Percentiles rank a stretch among this genome's conserved stretches.
These are phyloP conservation scores for Condylostylus longicornis DNA, from an alignment of 1,140 invertebrate genomes.

Conservation along the genomic window DNA sequence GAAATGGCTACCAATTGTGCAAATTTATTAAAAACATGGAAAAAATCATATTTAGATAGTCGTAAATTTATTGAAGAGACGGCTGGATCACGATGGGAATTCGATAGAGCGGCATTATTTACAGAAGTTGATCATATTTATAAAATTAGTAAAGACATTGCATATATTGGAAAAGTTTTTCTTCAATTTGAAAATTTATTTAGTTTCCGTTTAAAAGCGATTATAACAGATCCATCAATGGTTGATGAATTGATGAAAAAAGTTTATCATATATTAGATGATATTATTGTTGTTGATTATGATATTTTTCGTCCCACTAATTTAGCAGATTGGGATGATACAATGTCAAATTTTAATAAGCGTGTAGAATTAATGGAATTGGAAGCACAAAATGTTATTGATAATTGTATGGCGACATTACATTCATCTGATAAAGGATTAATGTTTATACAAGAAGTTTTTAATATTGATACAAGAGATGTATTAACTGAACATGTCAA, in stretches of 20 bases:
- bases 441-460: conserved; percentile 62
- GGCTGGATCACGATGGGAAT: conserved; percentile 76
- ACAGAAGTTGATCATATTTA: conserved; percentile 69
- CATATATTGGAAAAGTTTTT: conserved; percentile 56
- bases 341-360: conserved; percentile 57
- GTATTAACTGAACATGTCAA: conserved; percentile 54
- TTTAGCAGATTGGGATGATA: conserved; percentile 66
- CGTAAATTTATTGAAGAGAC: conserved; percentile 65
- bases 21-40: conserved; percentile 62
- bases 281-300: conserved; percentile 64
- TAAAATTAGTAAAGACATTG: conserved; percentile 59
- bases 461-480: conserved; percentile 56
- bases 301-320: conserved; percentile 63
- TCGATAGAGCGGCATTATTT: conserved; percentile 66
- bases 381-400: conserved; percentile 71
- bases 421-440: conserved; percentile 65
- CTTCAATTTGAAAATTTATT: conserved; percentile 83
- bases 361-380: conserved; percentile 58
- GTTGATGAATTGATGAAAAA: conserved; percentile 64
- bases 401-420: conserved; percentile 66
- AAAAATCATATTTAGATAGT: conserved; percentile 52
- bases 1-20: conserved; percentile 40
- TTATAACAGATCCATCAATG: conserved; percentile 67
- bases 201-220: conserved; percentile 65
- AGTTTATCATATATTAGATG: conserved; percentile 38